Base-by-base conservation (phyloP, 2,113 vertebrate species). In the Cephalophus harveyi region DNA sequence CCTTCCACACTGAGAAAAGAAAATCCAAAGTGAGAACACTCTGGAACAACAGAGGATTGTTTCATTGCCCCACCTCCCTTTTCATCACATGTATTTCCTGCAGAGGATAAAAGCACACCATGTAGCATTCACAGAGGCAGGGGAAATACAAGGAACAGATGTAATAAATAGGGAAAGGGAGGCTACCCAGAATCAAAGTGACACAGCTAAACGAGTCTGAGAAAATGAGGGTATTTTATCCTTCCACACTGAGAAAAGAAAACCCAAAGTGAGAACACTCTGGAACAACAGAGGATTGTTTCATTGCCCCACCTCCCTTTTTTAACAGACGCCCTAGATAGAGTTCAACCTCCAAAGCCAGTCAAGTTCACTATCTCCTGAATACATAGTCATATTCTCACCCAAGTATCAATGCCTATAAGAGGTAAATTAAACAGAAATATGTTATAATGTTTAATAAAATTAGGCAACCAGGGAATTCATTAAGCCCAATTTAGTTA, bases 401-500 rank as follows among this genome's bases (percentile, higher is more conserved):
- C 83, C 84, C 43, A 83, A 95, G 64, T 55, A 91, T 50, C 36
- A 57, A 2, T 25, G 36, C 67, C 23, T 64, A 1, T 7, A 95
- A 91, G 12, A 87, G 94, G 93, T 2, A 95, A 91, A 57, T 93
- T 98, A 97, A 50, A 92, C 59, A 60, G 9, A 9, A 94, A 92
- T 89, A 96, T 95, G 79, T 71, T 89, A 96, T 89, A 78, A 98
- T 64, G 48, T 89, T 48, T 94, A 59, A 94, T 94, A 57, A 97
- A 81, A 93, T 64, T 17, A 95, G 81, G 67, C 55, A 93, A 74
- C 89, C 46, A 14, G 83, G 92, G 94, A 88, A 97, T 71, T 86
- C 76, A 96, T 5, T n/a, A 67, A 95, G 54, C 84, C 83, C 55
- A 96, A 74, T 57, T 89, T n/a, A 60, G 86, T 43, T 64, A 55